phyloP scores from a whole-genome alignment of 2,888 invertebrate genomes.

The Cheilosia urbana region DNA sequence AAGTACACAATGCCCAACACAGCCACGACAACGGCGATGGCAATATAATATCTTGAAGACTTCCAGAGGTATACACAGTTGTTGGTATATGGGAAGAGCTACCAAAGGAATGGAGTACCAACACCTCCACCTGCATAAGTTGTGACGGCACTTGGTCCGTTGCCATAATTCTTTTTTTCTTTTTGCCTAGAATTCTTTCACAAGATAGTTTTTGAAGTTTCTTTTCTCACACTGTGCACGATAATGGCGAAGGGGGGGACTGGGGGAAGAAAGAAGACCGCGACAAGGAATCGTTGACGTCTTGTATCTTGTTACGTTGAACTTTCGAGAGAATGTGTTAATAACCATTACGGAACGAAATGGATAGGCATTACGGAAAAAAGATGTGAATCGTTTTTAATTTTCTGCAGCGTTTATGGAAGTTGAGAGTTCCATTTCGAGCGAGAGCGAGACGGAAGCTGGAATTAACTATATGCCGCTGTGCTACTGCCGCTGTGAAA shows the following conservation, averaged over 20 bases:
- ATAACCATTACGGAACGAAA: slow-evolving; percentile 51
- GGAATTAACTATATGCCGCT: neutral
- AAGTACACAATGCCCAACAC: slow-evolving; percentile 14
- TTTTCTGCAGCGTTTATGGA: slow-evolving; percentile 40
- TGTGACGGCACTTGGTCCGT: slow-evolving; percentile 53
- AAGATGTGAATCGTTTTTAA: slow-evolving; percentile 49
- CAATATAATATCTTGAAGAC: slow-evolving; percentile 58
- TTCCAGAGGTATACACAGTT: slow-evolving; percentile 42
- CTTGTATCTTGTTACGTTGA: slow-evolving; percentile 67
- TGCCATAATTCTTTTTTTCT: slow-evolving; percentile 39
- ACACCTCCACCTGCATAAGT: slow-evolving; percentile 52
- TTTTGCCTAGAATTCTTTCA: slow-evolving; percentile 43
- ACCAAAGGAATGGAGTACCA: slow-evolving; percentile 45
- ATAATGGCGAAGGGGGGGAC: neutral
- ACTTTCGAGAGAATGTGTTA: slow-evolving; percentile 59
- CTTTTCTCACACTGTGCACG: neutral
- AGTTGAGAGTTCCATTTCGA: slow-evolving; percentile 9
- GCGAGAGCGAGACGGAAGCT: neutral
- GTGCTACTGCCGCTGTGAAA: neutral
- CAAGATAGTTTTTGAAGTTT: slow-evolving; percentile 31
- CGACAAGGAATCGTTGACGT: slow-evolving; percentile 33
- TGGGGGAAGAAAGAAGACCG: slow-evolving; percentile 4
- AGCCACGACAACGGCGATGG: slow-evolving; percentile 13
- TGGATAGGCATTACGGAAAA: slow-evolving; percentile 45
- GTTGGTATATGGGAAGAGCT: too few relatives aligned